Base-by-base conservation (phyloP, 2,797 vertebrate genomes). In the Danio kyathit region DNA sequence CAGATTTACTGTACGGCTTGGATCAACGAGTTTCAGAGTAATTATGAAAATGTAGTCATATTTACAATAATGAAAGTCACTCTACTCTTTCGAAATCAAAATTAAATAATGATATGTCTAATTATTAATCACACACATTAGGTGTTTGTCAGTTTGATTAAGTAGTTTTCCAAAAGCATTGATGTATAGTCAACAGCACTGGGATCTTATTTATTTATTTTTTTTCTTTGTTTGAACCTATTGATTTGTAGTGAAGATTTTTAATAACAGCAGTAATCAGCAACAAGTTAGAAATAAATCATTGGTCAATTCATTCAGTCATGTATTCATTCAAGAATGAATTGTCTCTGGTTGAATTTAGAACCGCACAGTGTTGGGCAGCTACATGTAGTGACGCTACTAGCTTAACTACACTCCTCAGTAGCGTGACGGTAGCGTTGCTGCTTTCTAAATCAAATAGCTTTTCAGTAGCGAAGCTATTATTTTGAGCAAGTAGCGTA, bases 1-100 rank as follows among this genome's bases (percentile, higher is more conserved):
- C 46, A 63, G 60, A 73, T 57, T 52, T 57, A 54, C 16, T 65
- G 69, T 73, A 73, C 69, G 71, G 46, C 57, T 51, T 14, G 17
- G 10, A 52, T 52, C 21, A 43, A 63, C 4, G 1, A 43, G 51
- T 17, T 54, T 72, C 12, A 19, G 40, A 43, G 12, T 19, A n/a
- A n/a, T 43, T 17, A 66, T 66, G 14, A 19, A 66, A 46, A 66
- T 19, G 0, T 13, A 7, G n/a, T 19, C 0, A 6, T n/a, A 29
- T 67, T 38, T n/a, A 40, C 12, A 49, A 29, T 46, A 19, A 48
- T 6, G 3, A 4, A 29, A 3, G 5, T 7, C 48, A 69, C 46
- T 69, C 1, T 14, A 21, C 2, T 40, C 49, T n/a, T 52, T 52
- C 51, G 21, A 16, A 51, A 6, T 16, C 14, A 70, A n/a, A 52